These are phyloP conservation scores for Caenorhabditis becei DNA, from an alignment of 2,888 invertebrate species.

Conservation along the genomic window DNA sequence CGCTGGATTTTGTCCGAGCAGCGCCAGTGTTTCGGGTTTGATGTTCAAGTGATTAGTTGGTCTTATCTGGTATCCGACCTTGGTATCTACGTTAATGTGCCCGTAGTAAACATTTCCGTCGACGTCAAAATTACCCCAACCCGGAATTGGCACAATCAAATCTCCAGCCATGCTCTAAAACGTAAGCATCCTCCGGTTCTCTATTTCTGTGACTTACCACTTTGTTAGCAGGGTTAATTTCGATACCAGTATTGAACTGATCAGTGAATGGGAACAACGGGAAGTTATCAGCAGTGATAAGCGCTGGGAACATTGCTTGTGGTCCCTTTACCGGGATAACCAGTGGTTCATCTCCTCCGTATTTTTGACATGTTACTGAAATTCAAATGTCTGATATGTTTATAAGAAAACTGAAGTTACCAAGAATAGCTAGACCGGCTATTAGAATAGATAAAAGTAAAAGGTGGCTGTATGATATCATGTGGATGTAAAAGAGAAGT, in stretches of 20 bases:
- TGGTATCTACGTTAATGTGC: conserved; percentile 71
- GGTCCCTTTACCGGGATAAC: conserved; percentile 73
- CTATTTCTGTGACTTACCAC: conserved; percentile 62
- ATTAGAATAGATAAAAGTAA: conserved; percentile 7
- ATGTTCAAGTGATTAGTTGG: conserved; percentile 77
- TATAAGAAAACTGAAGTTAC: neutral
- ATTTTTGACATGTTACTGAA: conserved; percentile 68
- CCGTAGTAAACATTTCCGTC: conserved; percentile 75
- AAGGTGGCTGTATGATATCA: conserved; percentile 10
- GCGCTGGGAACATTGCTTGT: conserved; percentile 74
- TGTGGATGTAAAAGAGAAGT: conserved; percentile 5
- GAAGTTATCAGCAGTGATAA: conserved; percentile 78
- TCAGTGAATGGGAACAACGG: conserved; percentile 79
- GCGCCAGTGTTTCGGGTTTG: conserved; percentile 75
- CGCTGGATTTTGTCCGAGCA: conserved; percentile 74
- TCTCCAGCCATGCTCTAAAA: conserved; percentile 76
- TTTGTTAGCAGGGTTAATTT: conserved; percentile 78
- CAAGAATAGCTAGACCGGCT: neutral
- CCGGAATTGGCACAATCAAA: conserved; percentile 77
- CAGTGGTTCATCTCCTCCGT: conserved; percentile 76
- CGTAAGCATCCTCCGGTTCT: neutral
- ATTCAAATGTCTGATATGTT: neutral
- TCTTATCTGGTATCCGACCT: conserved; percentile 75
- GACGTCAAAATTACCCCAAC: conserved; percentile 79
- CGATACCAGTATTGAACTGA: conserved; percentile 77